Evolutionary conservation across 2,888 invertebrate genomes (phyloP).

Genomic region (Galerucella calmariensis): DNA sequence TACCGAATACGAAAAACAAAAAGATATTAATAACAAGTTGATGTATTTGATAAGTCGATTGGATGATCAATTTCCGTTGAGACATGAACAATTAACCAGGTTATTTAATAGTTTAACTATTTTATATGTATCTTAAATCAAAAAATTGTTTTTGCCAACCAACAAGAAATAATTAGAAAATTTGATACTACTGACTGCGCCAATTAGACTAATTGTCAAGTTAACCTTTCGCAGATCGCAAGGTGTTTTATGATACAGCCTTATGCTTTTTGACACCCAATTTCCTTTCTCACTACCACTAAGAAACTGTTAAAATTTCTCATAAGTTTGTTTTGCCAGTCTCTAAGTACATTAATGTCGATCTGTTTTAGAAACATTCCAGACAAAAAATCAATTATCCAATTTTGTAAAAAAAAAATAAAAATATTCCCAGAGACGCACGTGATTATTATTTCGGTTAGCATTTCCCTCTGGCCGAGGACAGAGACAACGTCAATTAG

Average conservation of each 20-base stretch:
- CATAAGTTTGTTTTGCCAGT: background rate
- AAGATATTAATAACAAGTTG: conserved; percentile 70
- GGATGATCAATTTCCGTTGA: conserved; percentile 72
- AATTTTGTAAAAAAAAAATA: conserved; percentile 30
- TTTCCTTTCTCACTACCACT: no score
- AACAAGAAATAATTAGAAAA: no score
- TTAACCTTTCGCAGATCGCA: no score
- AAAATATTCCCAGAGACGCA: conserved; percentile 26
- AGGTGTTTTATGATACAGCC: no score
- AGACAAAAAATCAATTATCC: conserved; percentile 31
- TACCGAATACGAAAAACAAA: conserved; percentile 70
- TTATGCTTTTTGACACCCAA: no score
- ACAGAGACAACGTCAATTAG: conserved; percentile 15
- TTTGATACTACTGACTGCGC: no score
- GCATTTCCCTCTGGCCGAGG: conserved; percentile 18
- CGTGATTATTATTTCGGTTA: conserved; percentile 33
- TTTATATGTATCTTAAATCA: background rate
- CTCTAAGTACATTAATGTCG: background rate
- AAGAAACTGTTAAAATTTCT: no score
- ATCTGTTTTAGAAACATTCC: background rate
- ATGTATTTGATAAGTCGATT: conserved; percentile 70
- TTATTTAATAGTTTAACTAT: background rate
- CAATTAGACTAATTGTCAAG: no score
- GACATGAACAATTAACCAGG: conserved; percentile 62
- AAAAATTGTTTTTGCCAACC: background rate